Evolutionary conservation across 2,113 vertebrate species (phyloP).

Genomic region (Hucho hucho): DNA sequence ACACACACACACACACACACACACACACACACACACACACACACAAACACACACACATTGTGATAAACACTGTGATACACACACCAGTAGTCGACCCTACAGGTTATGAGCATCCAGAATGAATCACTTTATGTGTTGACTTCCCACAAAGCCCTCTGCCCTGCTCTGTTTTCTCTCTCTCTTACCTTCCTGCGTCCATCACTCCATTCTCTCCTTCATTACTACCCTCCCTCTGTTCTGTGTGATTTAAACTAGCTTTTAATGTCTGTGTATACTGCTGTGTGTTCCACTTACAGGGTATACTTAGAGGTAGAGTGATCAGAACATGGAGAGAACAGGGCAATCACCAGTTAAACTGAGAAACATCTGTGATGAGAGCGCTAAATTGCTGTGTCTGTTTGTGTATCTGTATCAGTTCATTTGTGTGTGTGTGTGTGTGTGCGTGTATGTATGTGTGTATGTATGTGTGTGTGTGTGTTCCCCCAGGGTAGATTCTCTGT

Average conservation of each 20-base stretch:
- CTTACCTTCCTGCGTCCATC: constrained; percentile 33
- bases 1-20: neutral
- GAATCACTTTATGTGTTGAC: constrained; percentile 33
- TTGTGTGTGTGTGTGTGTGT: neutral
- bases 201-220: constrained; percentile 26
- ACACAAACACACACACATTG: neutral
- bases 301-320: constrained; percentile 33
- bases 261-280: constrained; percentile 45
- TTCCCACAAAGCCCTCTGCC: constrained; percentile 35
- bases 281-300: neutral
- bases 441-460: neutral
- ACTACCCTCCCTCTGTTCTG: constrained; percentile 18
- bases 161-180: constrained; percentile 15
- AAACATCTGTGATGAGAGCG: constrained; percentile 18
- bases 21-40: neutral
- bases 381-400: neutral
- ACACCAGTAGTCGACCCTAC: constrained; percentile 11
- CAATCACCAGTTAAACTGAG: constrained; percentile 50
- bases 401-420: neutral
- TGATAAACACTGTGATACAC: neutral
- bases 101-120: constrained; percentile 30
- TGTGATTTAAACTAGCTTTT: constrained; percentile 49
- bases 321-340: constrained; percentile 45
- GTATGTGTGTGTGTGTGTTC: neutral
- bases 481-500: constrained; percentile 16